Conservation (phyloP, 2,113 vertebrate species). For the Oenanthe melanoleuca region DNA sequence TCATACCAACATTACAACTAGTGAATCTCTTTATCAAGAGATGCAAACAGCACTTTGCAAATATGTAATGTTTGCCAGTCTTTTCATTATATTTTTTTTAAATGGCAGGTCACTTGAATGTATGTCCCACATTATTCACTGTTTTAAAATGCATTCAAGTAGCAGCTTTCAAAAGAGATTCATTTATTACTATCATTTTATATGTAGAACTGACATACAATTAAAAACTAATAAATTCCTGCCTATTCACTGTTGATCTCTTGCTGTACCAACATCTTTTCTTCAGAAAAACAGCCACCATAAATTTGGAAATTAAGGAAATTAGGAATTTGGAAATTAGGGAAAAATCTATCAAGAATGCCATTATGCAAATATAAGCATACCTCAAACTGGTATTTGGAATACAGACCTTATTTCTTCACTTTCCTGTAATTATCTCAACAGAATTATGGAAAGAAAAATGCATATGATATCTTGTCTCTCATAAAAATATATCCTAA, state of each 20-base stretch:
- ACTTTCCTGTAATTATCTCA: neutral
- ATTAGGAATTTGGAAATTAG: neutral
- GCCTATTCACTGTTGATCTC: slow-evolving; percentile 75
- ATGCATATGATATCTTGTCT: neutral
- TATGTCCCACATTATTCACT: neutral
- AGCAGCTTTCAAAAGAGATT: neutral
- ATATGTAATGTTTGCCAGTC: neutral
- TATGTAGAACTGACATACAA: neutral
- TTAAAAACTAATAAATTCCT: neutral
- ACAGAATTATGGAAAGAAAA: neutral
- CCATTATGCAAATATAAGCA: neutral
- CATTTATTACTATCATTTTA: neutral
- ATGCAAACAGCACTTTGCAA: neutral
- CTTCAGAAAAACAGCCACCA: slow-evolving; percentile 82
- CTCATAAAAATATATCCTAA: neutral
- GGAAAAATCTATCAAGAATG: neutral
- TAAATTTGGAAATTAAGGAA: slow-evolving; percentile 73
- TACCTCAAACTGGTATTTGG: neutral
- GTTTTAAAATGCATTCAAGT: neutral
- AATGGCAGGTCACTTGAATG: neutral
- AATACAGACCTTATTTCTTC: neutral
- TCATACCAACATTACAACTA: neutral
- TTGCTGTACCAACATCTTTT: slow-evolving; percentile 78
- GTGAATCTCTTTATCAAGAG: neutral
- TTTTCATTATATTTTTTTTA: neutral